Conservation (phyloP, 2,797 vertebrate species). For the Enteromius radiatus region DNA sequence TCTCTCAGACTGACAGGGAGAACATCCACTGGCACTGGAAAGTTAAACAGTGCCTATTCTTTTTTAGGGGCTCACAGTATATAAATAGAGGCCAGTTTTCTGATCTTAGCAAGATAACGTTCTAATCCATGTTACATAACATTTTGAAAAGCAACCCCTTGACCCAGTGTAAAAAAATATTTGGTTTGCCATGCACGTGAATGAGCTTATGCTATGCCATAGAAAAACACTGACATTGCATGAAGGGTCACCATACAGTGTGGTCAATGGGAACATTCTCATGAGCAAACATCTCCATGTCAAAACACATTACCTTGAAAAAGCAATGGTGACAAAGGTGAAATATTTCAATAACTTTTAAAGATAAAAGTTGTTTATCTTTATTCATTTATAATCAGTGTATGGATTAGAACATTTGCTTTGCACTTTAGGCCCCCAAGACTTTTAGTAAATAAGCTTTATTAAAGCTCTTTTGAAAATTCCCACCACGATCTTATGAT, state of each 20-base stretch:
- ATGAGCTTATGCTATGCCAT: conserved; percentile 55
- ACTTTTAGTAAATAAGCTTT: not conserved
- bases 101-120: conserved; percentile 34
- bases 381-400: not conserved
- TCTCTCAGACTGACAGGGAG: conserved; percentile 35
- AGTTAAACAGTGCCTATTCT: conserved; percentile 44
- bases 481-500: not conserved
- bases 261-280: conserved; percentile 40
- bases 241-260: conserved; percentile 35
- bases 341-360: not conserved
- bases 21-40: conserved; percentile 36
- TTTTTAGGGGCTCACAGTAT: conserved; percentile 42
- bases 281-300: conserved; percentile 3
- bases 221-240: conserved; percentile 49
- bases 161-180: conserved; percentile 46
- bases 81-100: conserved; percentile 56
- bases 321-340: not conserved
- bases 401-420: not conserved
- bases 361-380: not conserved
- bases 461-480: not conserved
- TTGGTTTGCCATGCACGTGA: conserved; percentile 52
- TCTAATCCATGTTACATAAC: conserved; percentile 58
- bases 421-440: not conserved
- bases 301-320: conserved; percentile 15
- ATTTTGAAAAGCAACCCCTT: conserved; percentile 16